Conservation (phyloP, 2,113 vertebrate species). For the Cyphomyrus plagiostoma region DNA sequence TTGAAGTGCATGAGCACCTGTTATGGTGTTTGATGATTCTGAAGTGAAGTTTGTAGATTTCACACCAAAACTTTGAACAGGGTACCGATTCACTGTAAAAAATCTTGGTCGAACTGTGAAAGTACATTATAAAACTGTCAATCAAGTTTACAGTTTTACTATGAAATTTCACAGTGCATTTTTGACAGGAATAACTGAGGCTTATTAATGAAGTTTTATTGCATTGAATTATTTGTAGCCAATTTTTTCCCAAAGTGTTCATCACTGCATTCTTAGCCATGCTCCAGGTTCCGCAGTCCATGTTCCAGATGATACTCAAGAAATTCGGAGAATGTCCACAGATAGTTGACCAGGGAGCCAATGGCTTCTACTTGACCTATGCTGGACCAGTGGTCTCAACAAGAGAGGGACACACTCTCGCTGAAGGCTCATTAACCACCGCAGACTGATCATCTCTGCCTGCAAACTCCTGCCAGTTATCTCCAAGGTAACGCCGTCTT, state of each 20-base stretch:
- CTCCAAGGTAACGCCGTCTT: not conserved
- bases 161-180: not conserved
- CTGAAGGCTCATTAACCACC: not conserved
- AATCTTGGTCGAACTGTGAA: not conserved
- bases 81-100: not conserved
- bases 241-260: not conserved
- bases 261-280: not conserved
- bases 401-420: not conserved
- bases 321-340: not conserved
- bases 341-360: not conserved
- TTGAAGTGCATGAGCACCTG: not conserved
- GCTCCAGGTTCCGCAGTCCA: not conserved
- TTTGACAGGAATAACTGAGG: not conserved
- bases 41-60: not conserved
- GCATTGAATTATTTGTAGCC: not conserved
- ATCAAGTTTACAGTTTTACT: not conserved
- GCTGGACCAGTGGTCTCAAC: not conserved
- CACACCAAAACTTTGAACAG: not conserved
- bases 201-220: not conserved
- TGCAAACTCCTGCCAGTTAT: not conserved
- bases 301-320: not conserved
- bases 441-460: not conserved
- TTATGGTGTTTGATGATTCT: not conserved
- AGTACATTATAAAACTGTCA: not conserved
- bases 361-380: not conserved